phyloP scores from a whole-genome alignment of 2,888 invertebrate species.

The Polietes domitor region DNA sequence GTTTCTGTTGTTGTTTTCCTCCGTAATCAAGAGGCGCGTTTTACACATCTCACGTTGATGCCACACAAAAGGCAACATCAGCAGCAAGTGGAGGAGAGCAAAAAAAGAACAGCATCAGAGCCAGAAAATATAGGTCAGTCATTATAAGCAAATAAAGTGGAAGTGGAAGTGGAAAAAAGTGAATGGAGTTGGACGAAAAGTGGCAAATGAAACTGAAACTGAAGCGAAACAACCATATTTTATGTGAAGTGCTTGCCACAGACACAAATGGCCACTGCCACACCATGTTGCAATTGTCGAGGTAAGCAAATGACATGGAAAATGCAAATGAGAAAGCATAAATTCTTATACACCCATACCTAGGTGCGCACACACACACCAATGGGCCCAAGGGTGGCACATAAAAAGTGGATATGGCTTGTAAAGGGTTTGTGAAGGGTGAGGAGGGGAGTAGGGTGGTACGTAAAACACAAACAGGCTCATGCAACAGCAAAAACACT shows the following conservation, averaged over 20 bases:
- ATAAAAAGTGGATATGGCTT: not conserved
- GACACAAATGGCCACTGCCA: slow-evolving; percentile 5
- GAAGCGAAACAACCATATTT: slow-evolving; percentile 23
- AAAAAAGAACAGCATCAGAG: not conserved
- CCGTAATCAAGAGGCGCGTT: not conserved
- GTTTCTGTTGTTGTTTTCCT: slow-evolving; percentile 44
- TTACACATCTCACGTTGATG: not conserved
- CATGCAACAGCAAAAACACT: not conserved
- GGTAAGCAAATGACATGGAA: slow-evolving; percentile 63
- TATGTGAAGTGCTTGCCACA: slow-evolving; percentile 15
- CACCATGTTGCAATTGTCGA: slow-evolving; percentile 48
- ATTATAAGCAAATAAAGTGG: slow-evolving; percentile 37
- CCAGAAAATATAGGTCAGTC: slow-evolving; percentile 61
- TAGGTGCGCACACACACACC: not conserved
- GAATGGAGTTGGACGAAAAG: slow-evolving; percentile 10
- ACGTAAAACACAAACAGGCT: not conserved
- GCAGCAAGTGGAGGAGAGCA: not conserved
- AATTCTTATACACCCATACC: slow-evolving; percentile 45
- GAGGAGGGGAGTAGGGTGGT: not conserved
- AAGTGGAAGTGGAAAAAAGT: not conserved
- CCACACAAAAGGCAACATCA: not conserved
- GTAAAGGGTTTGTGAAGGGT: not conserved
- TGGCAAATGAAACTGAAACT: slow-evolving; percentile 35
- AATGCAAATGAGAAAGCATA: slow-evolving; percentile 64
- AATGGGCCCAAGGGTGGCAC: not conserved